Percentiles rank a stretch among this genome's conserved stretches.
Conservation (phyloP, 2,888 invertebrate genomes). For the Leptopilina syphax region DNA sequence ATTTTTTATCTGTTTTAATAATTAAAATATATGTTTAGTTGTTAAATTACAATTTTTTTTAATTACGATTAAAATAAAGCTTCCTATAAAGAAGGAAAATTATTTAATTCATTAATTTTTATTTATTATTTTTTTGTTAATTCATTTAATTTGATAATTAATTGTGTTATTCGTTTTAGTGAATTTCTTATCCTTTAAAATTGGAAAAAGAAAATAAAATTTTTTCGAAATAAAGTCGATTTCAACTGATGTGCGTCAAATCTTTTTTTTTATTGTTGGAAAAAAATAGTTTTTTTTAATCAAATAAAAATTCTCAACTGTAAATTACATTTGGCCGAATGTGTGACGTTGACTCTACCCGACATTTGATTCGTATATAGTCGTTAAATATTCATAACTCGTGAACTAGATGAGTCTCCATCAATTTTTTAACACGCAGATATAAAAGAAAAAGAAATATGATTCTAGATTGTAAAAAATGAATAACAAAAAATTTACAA, state of each 20-base stretch:
- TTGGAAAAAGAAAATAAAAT: too few relatives aligned
- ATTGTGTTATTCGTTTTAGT: too few relatives aligned
- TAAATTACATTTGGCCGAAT: slow-evolving; percentile 8
- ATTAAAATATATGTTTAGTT: too few relatives aligned
- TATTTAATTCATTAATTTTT: too few relatives aligned
- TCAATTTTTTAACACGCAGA: slow-evolving; percentile 8
- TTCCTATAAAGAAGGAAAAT: too few relatives aligned
- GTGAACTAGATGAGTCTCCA: slow-evolving; percentile 2
- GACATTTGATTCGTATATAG: neutral
- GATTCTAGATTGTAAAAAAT: neutral
- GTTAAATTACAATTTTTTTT: too few relatives aligned
- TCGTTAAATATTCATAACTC: slow-evolving; percentile 13
- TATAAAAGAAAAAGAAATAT: slow-evolving; percentile 17
- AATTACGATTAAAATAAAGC: too few relatives aligned
- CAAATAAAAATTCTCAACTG: slow-evolving; percentile 4
- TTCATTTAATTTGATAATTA: too few relatives aligned
- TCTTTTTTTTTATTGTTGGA: neutral
- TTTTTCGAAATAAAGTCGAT: too few relatives aligned
- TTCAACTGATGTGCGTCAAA: neutral
- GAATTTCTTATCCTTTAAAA: too few relatives aligned
- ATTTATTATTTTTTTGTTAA: too few relatives aligned
- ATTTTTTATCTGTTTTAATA: too few relatives aligned
- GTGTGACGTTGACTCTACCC: neutral
- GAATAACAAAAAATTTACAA: neutral
- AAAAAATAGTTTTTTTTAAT: neutral